Conservation (phyloP, 1,140 invertebrate genomes). For the Mesaphorura yosii region DNA sequence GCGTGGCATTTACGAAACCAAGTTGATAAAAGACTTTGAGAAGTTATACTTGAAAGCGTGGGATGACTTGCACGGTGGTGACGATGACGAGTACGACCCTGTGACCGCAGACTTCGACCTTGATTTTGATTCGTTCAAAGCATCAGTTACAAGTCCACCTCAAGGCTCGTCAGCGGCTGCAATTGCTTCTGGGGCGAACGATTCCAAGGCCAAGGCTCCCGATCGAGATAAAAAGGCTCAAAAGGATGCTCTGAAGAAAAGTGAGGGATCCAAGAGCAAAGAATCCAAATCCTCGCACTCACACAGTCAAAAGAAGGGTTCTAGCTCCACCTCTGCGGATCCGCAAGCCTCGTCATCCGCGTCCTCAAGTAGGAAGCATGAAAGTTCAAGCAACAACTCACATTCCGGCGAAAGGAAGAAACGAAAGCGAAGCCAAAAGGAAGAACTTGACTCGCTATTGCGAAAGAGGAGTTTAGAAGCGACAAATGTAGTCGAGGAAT, state of each 20-base stretch:
- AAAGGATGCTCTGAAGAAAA: background rate
- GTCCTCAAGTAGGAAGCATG: constrained; percentile 1
- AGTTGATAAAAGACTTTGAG: constrained; percentile 62
- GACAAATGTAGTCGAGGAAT: constrained; percentile 26
- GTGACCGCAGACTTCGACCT: constrained; percentile 7
- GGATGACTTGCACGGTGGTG: constrained; percentile 24
- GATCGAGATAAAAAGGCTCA: background rate
- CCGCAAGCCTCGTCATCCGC: background rate
- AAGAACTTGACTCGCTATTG: constrained; percentile 17
- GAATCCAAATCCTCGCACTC: background rate
- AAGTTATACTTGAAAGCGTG: constrained; percentile 42
- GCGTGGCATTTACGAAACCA: constrained; percentile 70
- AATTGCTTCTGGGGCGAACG: background rate
- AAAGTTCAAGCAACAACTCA: too few species aligned
- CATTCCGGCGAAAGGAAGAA: background rate
- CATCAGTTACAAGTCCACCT: background rate
- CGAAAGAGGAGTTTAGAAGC: constrained; percentile 23
- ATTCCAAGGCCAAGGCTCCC: background rate
- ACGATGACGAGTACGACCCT: constrained; percentile 7
- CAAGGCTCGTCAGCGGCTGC: too few species aligned
- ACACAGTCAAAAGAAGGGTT: background rate
- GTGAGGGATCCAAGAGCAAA: too few species aligned
- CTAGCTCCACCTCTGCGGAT: background rate
- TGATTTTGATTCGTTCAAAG: background rate
- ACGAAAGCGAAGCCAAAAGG: constrained; percentile 17